These are phyloP conservation scores for Atethmia centrago DNA, from an alignment of 2,888 invertebrate species.

Conservation along the genomic window DNA sequence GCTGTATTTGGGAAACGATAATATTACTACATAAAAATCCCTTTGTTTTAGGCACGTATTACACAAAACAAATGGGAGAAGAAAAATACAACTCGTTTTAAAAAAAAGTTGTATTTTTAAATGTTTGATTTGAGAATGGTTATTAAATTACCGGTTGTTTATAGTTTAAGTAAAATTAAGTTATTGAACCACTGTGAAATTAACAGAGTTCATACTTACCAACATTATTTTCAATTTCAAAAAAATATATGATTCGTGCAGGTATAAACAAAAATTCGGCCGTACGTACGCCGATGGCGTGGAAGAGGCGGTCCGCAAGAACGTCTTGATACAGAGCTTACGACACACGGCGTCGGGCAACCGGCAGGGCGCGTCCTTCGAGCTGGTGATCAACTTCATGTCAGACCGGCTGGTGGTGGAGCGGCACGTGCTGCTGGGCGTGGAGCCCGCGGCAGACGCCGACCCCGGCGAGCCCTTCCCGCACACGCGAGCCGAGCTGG, in stretches of 20 bases:
- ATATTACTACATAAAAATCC: not conserved
- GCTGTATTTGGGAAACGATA: not conserved
- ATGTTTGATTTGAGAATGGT: not conserved
- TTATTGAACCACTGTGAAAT: not conserved
- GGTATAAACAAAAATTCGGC: conserved; percentile 73
- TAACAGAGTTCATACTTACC: not conserved
- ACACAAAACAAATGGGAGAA: not conserved
- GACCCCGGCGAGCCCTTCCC: conserved; percentile 72
- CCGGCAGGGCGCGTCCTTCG: conserved; percentile 80
- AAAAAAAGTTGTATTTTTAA: too few species aligned
- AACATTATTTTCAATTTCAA: not conserved
- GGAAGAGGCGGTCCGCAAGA: conserved; percentile 83
- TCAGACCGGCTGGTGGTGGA: conserved; percentile 59
- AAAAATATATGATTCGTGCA: conserved; percentile 53
- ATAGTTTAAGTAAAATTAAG: not conserved
- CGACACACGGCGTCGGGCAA: conserved; percentile 81
- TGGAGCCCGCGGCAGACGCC: conserved; percentile 2
- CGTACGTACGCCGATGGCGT: conserved; percentile 76
- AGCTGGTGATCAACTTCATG: conserved; percentile 64
- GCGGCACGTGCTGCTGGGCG: conserved; percentile 45
- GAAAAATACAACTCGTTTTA: too few species aligned
- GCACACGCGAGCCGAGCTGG: conserved; percentile 69
- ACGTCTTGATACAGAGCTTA: conserved; percentile 75
- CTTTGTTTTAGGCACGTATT: not conserved
- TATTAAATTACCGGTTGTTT: not conserved